Evolutionary conservation across 1,140 invertebrate species (phyloP).

Genomic region (Ladona fulva): DNA sequence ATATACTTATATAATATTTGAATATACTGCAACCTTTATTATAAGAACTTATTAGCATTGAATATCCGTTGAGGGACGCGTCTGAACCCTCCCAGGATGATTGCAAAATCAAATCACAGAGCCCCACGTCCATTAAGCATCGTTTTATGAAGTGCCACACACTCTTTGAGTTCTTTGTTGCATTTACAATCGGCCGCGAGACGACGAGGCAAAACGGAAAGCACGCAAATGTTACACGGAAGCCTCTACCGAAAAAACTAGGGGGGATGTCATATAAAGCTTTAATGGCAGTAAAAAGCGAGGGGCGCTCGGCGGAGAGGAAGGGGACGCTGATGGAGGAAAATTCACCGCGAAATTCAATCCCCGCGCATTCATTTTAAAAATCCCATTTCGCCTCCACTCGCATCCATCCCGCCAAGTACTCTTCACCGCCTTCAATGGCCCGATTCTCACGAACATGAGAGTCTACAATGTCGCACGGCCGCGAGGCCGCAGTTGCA

Average conservation of each 20-base stretch:
- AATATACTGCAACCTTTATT: no score
- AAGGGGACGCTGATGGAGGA: neutral
- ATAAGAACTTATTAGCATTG: no score
- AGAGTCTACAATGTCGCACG: neutral
- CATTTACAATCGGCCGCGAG: neutral
- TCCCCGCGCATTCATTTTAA: neutral
- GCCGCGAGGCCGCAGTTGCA: neutral
- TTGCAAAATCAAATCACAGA: neutral
- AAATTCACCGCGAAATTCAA: neutral
- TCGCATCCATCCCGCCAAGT: neutral
- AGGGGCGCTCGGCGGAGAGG: neutral
- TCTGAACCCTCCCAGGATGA: neutral
- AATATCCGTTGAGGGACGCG: neutral
- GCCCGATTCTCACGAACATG: no score
- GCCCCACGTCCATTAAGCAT: neutral
- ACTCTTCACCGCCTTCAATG: no score
- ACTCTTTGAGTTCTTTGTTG: neutral
- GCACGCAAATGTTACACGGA: constrained; percentile 7
- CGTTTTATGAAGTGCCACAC: neutral
- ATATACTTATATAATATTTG: no score
- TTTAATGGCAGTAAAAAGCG: neutral
- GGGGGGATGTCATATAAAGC: neutral
- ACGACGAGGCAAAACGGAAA: neutral
- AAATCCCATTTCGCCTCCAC: neutral
- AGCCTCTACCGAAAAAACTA: neutral